Percentiles rank a stretch among this genome's conserved stretches.
Conservation (phyloP, 2,113 vertebrate species). For the Aegithalos caudatus region DNA sequence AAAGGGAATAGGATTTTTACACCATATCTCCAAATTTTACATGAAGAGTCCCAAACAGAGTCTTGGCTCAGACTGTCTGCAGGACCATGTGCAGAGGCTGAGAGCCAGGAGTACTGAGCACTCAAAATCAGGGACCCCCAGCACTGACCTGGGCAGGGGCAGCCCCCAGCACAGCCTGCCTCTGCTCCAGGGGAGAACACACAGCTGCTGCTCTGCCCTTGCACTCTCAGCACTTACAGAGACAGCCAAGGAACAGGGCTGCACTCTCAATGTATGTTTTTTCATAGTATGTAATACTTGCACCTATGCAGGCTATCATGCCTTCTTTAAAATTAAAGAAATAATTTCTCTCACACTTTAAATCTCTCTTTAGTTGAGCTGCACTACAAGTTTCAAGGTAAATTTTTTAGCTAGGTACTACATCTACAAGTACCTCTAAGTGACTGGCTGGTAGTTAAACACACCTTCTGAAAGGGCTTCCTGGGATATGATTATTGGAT, state of each 20-base stretch:
- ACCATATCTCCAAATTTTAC: neutral
- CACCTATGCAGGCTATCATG: neutral
- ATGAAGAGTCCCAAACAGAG: neutral
- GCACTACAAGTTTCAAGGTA: neutral
- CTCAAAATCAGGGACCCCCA: neutral
- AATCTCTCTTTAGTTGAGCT: neutral
- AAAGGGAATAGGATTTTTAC: neutral
- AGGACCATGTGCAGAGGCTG: neutral
- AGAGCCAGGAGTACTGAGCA: neutral
- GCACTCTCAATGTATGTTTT: accelerated
- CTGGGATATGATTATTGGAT: neutral
- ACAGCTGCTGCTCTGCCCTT: neutral
- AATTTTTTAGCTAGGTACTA: neutral
- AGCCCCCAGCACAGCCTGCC: neutral
- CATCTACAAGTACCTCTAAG: neutral
- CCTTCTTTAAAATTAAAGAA: neutral
- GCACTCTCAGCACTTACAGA: neutral
- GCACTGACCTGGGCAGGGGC: neutral
- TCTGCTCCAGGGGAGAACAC: neutral
- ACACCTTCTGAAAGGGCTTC: neutral
- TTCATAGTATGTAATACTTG: accelerated
- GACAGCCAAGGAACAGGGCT: accelerated
- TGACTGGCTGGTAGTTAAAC: neutral
- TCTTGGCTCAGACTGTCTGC: neutral
- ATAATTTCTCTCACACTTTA: neutral